Evolutionary conservation across 1,140 invertebrate species (phyloP).

Genomic region (Leptopilina boulardi): DNA sequence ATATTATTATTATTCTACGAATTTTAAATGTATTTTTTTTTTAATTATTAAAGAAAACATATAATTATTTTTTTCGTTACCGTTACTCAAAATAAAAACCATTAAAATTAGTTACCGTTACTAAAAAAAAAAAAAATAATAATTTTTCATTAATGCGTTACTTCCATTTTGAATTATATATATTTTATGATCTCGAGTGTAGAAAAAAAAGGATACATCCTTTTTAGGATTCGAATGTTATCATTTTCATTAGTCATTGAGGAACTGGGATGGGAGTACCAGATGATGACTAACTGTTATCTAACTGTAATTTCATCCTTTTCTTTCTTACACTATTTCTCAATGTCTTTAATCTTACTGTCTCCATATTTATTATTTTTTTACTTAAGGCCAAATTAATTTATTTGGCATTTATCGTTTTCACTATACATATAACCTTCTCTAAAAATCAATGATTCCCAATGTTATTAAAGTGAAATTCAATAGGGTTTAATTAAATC

Average conservation of each 20-base stretch:
- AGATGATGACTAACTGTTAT: slow-evolving; percentile 27
- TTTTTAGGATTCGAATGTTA: neutral
- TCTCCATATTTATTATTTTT: neutral
- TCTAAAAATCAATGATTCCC: neutral
- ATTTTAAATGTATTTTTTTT: too few species aligned
- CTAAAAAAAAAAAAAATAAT: too few species aligned
- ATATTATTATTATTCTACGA: too few species aligned
- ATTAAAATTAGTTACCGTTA: too few species aligned
- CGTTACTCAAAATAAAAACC: too few species aligned
- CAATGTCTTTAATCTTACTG: neutral
- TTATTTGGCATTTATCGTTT: neutral
- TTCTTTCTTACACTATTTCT: neutral
- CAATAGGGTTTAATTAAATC: neutral
- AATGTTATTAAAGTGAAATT: neutral
- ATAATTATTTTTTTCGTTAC: too few species aligned
- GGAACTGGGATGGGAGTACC: slow-evolving; percentile 14
- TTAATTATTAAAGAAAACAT: too few species aligned
- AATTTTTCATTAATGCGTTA: too few species aligned
- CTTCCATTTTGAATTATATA: neutral
- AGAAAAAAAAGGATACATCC: neutral
- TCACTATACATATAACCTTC: neutral
- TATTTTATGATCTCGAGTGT: neutral
- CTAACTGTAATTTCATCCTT: slow-evolving; percentile 24
- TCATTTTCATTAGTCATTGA: slow-evolving; percentile 20
- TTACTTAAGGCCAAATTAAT: neutral